Conservation (phyloP, 2,888 invertebrate genomes). For the Marasmarcha lunaedactyla region DNA sequence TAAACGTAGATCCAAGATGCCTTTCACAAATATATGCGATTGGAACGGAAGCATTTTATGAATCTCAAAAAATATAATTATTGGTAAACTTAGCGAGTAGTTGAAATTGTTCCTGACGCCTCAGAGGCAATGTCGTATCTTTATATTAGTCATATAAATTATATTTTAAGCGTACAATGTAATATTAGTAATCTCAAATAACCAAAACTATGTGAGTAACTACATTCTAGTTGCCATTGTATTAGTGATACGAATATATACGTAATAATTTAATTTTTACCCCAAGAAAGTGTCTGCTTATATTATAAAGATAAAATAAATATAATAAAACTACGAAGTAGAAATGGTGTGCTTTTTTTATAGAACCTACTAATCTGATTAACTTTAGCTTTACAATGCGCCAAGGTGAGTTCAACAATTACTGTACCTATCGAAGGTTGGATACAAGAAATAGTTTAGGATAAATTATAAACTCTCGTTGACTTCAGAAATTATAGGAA, state of each 20-base stretch:
- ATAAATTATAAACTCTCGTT: too few species aligned
- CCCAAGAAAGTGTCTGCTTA: slow-evolving; percentile 66
- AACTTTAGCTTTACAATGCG: too few species aligned
- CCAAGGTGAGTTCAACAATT: neutral
- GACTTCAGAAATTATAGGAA: neutral
- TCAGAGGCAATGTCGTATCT: slow-evolving; percentile 63
- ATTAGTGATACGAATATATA: slow-evolving; percentile 68
- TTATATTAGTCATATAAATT: slow-evolving; percentile 32
- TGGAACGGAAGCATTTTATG: slow-evolving; percentile 39
- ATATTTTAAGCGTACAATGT: slow-evolving; percentile 46
- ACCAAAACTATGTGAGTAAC: slow-evolving; percentile 69
- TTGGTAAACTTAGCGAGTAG: slow-evolving; percentile 65
- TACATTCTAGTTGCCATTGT: slow-evolving; percentile 64
- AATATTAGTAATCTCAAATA: slow-evolving; percentile 57
- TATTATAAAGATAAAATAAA: slow-evolving; percentile 42
- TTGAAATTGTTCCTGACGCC: slow-evolving; percentile 69
- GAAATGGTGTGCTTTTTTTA: slow-evolving; percentile 25
- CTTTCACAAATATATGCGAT: slow-evolving; percentile 54
- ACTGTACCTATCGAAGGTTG: neutral
- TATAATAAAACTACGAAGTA: slow-evolving; percentile 68
- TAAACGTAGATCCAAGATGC: slow-evolving; percentile 15
- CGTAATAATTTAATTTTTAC: slow-evolving; percentile 70
- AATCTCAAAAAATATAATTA: slow-evolving; percentile 50
- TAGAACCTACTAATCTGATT: too few species aligned
- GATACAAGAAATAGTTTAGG: too few species aligned